Conservation (phyloP, 2,797 vertebrate species). For the Scolopax rusticola region DNA sequence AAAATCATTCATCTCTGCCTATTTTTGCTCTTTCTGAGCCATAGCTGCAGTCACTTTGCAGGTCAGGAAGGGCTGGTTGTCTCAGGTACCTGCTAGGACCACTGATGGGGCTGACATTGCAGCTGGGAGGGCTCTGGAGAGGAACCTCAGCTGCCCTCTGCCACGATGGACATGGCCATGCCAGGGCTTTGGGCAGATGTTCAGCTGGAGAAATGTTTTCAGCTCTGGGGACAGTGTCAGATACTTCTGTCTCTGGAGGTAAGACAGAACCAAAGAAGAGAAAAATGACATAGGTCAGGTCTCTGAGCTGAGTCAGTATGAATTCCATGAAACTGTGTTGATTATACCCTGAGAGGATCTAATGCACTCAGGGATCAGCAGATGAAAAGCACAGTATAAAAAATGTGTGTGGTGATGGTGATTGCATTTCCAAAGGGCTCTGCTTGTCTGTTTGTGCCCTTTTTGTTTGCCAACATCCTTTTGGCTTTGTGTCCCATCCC, state of each 20-base stretch:
- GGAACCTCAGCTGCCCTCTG: fast-evolving
- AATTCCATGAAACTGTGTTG: fast-evolving
- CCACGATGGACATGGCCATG: not conserved
- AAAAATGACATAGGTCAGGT: not conserved
- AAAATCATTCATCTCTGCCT: not conserved
- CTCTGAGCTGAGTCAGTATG: not conserved
- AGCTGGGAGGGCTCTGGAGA: not conserved
- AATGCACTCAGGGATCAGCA: not conserved
- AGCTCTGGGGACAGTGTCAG: not conserved
- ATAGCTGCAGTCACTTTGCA: not conserved
- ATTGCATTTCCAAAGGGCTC: not conserved
- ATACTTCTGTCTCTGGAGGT: not conserved
- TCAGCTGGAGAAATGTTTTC: not conserved
- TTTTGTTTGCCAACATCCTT: not conserved
- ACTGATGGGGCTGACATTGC: not conserved
- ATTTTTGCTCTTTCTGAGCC: not conserved
- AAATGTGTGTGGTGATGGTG: not conserved
- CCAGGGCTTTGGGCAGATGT: not conserved
- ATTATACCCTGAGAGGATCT: not conserved
- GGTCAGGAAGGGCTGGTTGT: not conserved
- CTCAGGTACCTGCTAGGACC: fast-evolving
- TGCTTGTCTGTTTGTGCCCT: not conserved
- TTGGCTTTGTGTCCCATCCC: not conserved
- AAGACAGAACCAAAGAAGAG: not conserved
- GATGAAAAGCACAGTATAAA: not conserved